These are phyloP conservation scores for Neomonachus schauinslandi DNA, from an alignment of 2,113 vertebrate species.

Conservation along the genomic window DNA sequence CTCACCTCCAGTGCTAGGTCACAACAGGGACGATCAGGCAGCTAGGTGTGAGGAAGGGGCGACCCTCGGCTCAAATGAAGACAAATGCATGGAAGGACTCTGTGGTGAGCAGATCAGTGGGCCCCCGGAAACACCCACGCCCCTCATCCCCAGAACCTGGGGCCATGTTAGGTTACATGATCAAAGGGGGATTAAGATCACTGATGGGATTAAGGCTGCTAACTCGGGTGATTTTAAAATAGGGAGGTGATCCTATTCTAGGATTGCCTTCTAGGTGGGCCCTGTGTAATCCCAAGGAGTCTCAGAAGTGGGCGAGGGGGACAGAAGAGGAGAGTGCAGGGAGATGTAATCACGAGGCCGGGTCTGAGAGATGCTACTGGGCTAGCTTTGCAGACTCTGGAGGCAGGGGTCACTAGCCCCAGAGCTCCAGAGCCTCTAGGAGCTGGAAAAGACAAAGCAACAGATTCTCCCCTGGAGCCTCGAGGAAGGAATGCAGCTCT, in stretches of 20 bases:
- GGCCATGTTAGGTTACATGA: not conserved
- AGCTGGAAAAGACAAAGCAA: not conserved
- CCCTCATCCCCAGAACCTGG: not conserved
- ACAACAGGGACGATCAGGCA: not conserved
- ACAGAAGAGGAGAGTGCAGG: not conserved
- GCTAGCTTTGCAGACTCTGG: not conserved
- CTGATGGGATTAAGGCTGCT: not conserved
- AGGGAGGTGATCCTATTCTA: not conserved
- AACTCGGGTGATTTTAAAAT: too few species aligned
- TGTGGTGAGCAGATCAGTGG: not conserved
- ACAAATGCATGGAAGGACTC: not conserved
- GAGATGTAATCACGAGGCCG: not conserved
- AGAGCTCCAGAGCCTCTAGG: fast-evolving
- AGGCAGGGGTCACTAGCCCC: not conserved
- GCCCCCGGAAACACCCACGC: not conserved
- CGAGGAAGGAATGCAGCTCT: not conserved
- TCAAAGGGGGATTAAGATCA: not conserved
- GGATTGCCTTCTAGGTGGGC: not conserved
- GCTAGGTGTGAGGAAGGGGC: not conserved
- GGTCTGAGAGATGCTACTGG: not conserved
- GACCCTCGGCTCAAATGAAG: not conserved
- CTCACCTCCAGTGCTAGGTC: not conserved
- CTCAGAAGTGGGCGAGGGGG: not conserved
- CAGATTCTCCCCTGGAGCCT: not conserved
- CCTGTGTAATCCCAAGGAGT: not conserved